Evolutionary conservation across 1,140 invertebrate genomes (phyloP).

Genomic region (Drosophila pandora): DNA sequence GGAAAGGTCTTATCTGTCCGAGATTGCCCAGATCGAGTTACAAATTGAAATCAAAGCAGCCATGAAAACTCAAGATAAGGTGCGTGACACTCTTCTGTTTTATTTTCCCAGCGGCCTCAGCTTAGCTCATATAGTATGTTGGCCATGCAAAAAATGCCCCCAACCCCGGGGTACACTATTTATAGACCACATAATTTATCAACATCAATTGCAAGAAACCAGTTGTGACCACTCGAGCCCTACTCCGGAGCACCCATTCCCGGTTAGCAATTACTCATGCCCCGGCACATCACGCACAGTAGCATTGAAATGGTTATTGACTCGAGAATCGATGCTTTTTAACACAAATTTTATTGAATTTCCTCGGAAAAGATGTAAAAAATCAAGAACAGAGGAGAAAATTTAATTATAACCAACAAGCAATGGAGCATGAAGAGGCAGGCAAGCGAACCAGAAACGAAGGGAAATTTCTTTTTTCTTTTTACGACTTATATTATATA

Average conservation of each 20-base stretch:
- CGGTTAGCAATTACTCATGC: slow-evolving; percentile 57
- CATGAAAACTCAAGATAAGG: slow-evolving; percentile 33
- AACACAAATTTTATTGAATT: slow-evolving; percentile 67
- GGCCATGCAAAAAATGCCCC: slow-evolving; percentile 29
- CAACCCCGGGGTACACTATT: slow-evolving; percentile 20
- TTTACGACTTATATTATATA: slow-evolving; percentile 50
- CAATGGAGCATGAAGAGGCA: slow-evolving; percentile 32
- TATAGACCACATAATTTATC: slow-evolving; percentile 72
- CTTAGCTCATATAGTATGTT: neutral
- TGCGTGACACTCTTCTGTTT: slow-evolving; percentile 15
- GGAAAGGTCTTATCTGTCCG: slow-evolving; percentile 23
- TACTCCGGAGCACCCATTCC: slow-evolving; percentile 3
- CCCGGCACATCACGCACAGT: slow-evolving; percentile 44
- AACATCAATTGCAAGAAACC: slow-evolving; percentile 60
- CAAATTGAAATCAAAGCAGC: slow-evolving; percentile 37
- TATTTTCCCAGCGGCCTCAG: slow-evolving; percentile 36
- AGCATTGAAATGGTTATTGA: slow-evolving; percentile 59
- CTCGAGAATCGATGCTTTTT: slow-evolving; percentile 31
- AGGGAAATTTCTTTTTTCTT: slow-evolving; percentile 37
- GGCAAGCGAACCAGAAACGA: slow-evolving; percentile 12
- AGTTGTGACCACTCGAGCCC: slow-evolving; percentile 35
- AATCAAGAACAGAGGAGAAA: slow-evolving; percentile 38
- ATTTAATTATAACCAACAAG: slow-evolving; percentile 66
- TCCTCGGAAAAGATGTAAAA: slow-evolving; percentile 72
- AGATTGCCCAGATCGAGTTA: slow-evolving; percentile 43